phyloP scores from a whole-genome alignment of 2,113 vertebrate species.

The Forbesichthys papilliferus region DNA sequence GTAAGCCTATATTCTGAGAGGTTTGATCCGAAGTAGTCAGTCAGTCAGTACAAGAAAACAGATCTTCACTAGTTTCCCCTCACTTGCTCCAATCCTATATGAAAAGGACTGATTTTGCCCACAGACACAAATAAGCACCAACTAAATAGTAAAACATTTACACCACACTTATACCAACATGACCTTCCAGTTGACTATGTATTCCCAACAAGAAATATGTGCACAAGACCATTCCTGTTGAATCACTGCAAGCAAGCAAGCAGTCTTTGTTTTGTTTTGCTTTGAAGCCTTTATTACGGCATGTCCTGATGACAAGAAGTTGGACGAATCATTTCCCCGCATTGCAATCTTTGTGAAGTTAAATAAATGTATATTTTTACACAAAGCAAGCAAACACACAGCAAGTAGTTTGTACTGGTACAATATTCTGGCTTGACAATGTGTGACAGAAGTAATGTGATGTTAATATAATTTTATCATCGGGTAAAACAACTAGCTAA shows the following conservation, averaged over 20 bases:
- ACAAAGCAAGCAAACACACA: background rate
- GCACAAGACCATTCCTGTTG: no score
- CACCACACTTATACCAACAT: no score
- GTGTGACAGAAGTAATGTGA: no score
- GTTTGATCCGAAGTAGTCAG: constrained; percentile 1
- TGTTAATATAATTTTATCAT: no score
- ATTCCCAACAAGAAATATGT: no score
- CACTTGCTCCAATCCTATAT: constrained; percentile 11
- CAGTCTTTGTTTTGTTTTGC: background rate
- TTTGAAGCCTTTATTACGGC: background rate
- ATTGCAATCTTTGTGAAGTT: background rate
- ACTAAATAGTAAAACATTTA: no score
- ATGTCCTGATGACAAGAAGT: background rate
- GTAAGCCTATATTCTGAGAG: background rate
- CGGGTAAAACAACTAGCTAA: no score
- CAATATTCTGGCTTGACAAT: background rate
- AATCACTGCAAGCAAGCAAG: no score
- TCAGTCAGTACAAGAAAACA: background rate
- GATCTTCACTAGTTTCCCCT: background rate
- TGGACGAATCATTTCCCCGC: background rate
- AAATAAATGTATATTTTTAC: background rate
- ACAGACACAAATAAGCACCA: background rate
- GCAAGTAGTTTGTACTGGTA: background rate
- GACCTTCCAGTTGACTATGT: no score
- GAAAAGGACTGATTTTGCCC: background rate